Evolutionary conservation across 2,888 invertebrate species (phyloP), one percentile per base, ranked within the genome.

Genomic region (Carabus problematicus): DNA sequence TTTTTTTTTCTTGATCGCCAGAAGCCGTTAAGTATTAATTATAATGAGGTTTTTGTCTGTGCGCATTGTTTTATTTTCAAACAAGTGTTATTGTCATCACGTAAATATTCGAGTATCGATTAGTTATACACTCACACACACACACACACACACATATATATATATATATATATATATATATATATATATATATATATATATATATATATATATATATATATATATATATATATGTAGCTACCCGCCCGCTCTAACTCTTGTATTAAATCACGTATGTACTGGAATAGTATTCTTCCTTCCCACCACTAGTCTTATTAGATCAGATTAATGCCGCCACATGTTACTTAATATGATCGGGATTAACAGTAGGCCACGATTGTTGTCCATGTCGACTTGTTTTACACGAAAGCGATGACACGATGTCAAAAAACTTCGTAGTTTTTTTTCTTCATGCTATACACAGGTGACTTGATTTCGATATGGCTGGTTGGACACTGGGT

Each of bases 321-420:
- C 29, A 29, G 29, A 29, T 52, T 16, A 52, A 52, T 52, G 19
- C 52, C 16, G 11, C 52, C 52, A 52, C 52, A 52, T 52, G 52
- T 52, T 52, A 52, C 52, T 52, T 52, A 52, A 52, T 52, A 52
- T 19, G n/a, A 18, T 19, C 52, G 52, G 12, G 52, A 52, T 52
- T 52, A 52, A 14, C 14, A 16, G 52, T 18, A 52, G 19, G n/a
- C 8, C 19, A 12, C 19, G 16, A 18, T 19, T 16, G n/a, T n/a
- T n/a, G 52, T 52, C 18, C 16, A 14, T 60, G 60, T 43, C 60
- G 60, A 29, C 43, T 60, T 64, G 63, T 64, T 55, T 18, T 54
- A 64, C 63, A 64, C 63, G 41, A 64, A 42, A 52, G 54, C 63
- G 63, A 64, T 64, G 63, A 64, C 63, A 64, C 55, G 54, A 12